Conservation (phyloP, 92 coral and sea anemone genomes). For the Phenganax marumi region DNA sequence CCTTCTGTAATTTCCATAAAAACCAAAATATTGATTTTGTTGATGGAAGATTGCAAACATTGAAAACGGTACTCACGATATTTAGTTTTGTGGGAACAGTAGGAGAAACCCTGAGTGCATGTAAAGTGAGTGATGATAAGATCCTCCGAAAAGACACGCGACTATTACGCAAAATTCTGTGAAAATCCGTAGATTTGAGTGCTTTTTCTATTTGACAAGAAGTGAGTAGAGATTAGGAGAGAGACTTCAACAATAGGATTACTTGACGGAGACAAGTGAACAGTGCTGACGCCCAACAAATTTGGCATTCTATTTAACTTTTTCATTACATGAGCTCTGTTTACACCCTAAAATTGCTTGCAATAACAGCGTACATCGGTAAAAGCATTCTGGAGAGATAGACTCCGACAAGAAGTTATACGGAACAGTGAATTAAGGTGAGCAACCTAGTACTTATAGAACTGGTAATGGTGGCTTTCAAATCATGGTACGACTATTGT, state of each 20-base stretch:
- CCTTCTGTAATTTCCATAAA: conserved; percentile 21
- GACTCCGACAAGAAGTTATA: background rate
- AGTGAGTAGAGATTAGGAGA: conserved; percentile 19
- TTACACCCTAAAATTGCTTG: background rate
- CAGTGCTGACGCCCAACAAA: conserved; percentile 17
- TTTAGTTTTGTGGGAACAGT: background rate
- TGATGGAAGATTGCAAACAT: conserved; percentile 1
- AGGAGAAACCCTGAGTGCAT: background rate
- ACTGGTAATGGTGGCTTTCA: background rate
- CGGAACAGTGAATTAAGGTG: background rate
- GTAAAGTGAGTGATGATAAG: background rate
- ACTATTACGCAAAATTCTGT: background rate
- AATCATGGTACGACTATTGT: background rate
- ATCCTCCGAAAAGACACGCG: background rate
- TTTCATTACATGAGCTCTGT: conserved; percentile 9
- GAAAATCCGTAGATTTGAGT: conserved; percentile 9
- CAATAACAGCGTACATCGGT: background rate
- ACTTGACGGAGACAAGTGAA: conserved; percentile 33
- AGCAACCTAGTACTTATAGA: background rate
- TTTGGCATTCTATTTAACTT: conserved; percentile 10
- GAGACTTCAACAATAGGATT: conserved; percentile 23
- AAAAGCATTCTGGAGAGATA: background rate
- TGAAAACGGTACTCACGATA: background rate
- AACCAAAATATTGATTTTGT: conserved; percentile 25
- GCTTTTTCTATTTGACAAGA: conserved; percentile 8